Evolutionary conservation across 2,888 invertebrate genomes (phyloP).

Genomic region (Metallyticus violacea): DNA sequence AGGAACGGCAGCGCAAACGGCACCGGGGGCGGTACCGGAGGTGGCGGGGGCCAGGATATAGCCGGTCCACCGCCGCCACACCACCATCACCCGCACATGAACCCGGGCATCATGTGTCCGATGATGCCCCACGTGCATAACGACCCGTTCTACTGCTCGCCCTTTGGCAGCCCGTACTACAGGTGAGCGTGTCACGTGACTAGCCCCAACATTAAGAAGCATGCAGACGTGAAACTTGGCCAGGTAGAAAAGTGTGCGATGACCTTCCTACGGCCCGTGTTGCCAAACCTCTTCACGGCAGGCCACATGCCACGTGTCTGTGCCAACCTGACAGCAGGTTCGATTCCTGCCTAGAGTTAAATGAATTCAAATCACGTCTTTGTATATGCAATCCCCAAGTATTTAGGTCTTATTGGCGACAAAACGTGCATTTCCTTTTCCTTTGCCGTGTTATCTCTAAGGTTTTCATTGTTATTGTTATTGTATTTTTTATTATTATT

Average conservation of each 20-base stretch:
- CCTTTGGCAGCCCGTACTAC: constrained; percentile 57
- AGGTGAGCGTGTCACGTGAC: constrained; percentile 47
- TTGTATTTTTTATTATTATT: no score
- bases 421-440: no score
- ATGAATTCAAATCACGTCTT: no score
- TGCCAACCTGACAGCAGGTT: not conserved
- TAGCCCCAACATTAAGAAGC: no score
- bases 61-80: constrained; percentile 39
- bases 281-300: no score
- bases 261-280: not conserved
- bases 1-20: constrained; percentile 32
- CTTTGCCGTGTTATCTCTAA: no score
- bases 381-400: no score
- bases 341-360: not conserved
- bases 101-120: constrained; percentile 40
- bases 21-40: constrained; percentile 42
- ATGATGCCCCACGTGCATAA: constrained; percentile 47
- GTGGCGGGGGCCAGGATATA: constrained; percentile 23
- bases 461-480: no score
- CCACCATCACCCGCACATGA: constrained; percentile 45
- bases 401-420: no score
- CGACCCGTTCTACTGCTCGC: constrained; percentile 59
- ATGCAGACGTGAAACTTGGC: not conserved
- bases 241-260: not conserved
- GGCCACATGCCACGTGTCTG: not conserved